phyloP scores from a whole-genome alignment of 2,888 invertebrate species.

The Agapostemon virescens region DNA sequence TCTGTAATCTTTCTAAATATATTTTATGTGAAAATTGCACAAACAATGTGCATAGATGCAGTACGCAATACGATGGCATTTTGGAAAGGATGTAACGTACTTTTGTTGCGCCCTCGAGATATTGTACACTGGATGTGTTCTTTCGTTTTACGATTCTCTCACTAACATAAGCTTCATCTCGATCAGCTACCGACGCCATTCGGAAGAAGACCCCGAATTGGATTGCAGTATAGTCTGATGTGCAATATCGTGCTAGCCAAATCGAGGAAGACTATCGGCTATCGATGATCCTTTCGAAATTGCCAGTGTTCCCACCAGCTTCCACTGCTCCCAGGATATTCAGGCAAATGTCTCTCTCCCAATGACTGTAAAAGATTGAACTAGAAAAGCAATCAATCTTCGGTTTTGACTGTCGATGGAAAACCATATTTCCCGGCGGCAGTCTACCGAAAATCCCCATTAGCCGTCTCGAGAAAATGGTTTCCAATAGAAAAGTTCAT shows the following conservation, averaged over 20 bases:
- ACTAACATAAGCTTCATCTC: background rate
- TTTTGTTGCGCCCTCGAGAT: too few species aligned
- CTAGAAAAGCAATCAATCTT: slow-evolving; percentile 27
- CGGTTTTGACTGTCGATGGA: background rate
- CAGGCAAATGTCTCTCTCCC: background rate
- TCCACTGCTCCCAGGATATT: background rate
- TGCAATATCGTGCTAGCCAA: background rate
- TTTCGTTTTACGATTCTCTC: background rate
- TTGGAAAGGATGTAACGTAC: background rate
- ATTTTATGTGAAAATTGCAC: background rate
- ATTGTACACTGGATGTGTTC: background rate
- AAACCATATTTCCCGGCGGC: slow-evolving; percentile 1
- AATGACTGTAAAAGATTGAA: background rate
- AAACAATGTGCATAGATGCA: background rate
- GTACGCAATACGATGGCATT: background rate
- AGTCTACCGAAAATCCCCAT: background rate
- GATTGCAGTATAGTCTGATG: background rate
- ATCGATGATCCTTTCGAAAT: background rate
- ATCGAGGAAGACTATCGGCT: slow-evolving; percentile 1
- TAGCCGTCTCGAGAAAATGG: background rate
- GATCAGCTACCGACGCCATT: background rate
- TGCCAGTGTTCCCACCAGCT: background rate
- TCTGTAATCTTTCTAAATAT: too few species aligned
- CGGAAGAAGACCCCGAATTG: background rate
- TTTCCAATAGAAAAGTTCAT: background rate